Evolutionary conservation across 2,797 vertebrate genomes (phyloP), one percentile per base, ranked within the genome.

Genomic region (Cossypha polioptera): DNA sequence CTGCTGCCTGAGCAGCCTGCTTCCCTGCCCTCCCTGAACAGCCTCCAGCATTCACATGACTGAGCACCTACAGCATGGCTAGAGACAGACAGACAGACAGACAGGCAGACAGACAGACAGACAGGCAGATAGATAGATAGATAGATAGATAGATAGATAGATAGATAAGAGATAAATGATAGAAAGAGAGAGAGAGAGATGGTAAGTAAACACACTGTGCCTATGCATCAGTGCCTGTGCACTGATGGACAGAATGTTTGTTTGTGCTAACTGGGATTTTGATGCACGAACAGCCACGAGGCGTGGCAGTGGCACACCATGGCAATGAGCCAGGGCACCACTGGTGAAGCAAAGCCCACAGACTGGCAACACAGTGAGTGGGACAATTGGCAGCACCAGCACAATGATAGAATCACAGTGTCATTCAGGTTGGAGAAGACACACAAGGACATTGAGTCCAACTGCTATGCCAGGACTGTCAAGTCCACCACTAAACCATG

Each of bases 261-360:
- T 73, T 55, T n/a, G 19, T 22, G 36, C 35, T 4, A 4, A 58
- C 53, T 62, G 71, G 31, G 48, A 62, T 80, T 84, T 7, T 1
- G 5, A 43, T 26, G 75, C 48, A 43, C 0, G 0, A 19, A n/a
- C 8, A 86, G 43, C 72, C 36, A 33, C 0, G 1, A 2, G 8
- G 59, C 0, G 0, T 11, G 29, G 58, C 22, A 21, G 7, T 43
- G 33, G 31, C 48, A 29, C 0, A 0, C 9, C 0, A 0, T 14
- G 1, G 2, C 7, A 10, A 18, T 24, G 33, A 65, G 33, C 47
- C 7, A 4, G 47, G 62, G 53, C 38, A 58, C 21, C 2, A 0
- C 22, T 6, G 31, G 28, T 15, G 20, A 54, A 66, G 47, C 55
- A 51, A 21, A 92, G 68, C n/a, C 72, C 63, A 50, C 31, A n/a